Evolutionary conservation across 1,140 invertebrate species (phyloP), one percentile per base, ranked within the genome.

Genomic region (Campoletis sonorensis): DNA sequence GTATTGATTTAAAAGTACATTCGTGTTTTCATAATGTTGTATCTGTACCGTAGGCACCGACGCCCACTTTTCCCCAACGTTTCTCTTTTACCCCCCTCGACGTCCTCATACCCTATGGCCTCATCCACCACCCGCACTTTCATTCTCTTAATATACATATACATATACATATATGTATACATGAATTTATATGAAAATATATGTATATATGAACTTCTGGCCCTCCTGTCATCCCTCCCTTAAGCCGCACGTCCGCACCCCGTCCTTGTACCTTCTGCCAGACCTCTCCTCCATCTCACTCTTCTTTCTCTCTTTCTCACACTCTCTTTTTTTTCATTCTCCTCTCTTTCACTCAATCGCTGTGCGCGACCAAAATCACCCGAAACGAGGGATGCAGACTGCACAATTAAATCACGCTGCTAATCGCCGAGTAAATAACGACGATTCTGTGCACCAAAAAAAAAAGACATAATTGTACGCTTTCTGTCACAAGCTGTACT

Each of bases 1-100:
- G 90, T 92, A 92, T 92, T 92, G 91, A 92, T 92, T 92, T 92
- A 92, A 92, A 92, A 92, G 91, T 91, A 92, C 91, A 92, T 92
- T 92, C 90, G 91, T 92, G 91, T 92, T 92, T 91, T 92, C 91
- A 92, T 92, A 92, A 92, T 92, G 91, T 91, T 90, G 90, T 91
- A 91, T 91, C 91, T 91, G 89, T 90, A 90, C 88, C 86, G 86
- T 83, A 85, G 85, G 86, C 86, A 88, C 85, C 86, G 86, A 87
- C 87, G 85, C 89, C 86, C 87, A 86, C 86, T 86, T 82, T 80
- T 84, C 79, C 85, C 85, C 83, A 61, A 45, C 76, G 76, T 85
- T 82, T 83, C 84, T 77, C 79, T 70, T 33, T 30, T 21, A 30
- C 75, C 79, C 83, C 71, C 86, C 80, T 81, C 85, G 82, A 82